A percentile compares a stretch with the other conserved stretches of the same genome.
phyloP scores from a whole-genome alignment of 1,140 invertebrate species.

The Drosophila saltans region DNA sequence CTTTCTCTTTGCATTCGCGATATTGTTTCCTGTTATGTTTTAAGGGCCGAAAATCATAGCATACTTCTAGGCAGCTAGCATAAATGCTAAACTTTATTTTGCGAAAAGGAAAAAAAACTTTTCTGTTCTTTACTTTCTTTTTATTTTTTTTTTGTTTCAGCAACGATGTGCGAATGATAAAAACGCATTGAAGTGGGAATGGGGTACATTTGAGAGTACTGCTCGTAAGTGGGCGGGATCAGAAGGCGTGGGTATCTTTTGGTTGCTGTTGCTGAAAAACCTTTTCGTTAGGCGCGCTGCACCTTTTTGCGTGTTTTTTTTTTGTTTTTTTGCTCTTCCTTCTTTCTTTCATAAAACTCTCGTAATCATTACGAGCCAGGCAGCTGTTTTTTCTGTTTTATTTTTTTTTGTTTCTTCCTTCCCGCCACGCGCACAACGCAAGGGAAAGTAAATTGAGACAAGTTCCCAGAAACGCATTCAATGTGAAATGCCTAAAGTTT shows the following conservation, averaged over 20 bases:
- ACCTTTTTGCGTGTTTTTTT: neutral
- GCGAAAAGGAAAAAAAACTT: neutral
- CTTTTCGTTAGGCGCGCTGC: slow-evolving; percentile 30
- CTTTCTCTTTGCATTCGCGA: neutral
- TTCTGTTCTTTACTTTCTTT: neutral
- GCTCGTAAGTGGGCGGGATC: neutral
- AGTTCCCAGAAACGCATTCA: slow-evolving; percentile 4
- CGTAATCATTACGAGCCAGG: slow-evolving; percentile 77
- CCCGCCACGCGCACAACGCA: slow-evolving; percentile 57
- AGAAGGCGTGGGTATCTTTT: slow-evolving; percentile 20
- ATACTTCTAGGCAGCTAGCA: slow-evolving; percentile 64
- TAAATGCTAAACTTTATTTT: slow-evolving; percentile 59
- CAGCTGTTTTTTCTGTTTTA: slow-evolving; percentile 58
- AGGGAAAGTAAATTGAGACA: slow-evolving; percentile 22
- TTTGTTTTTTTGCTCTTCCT: slow-evolving; percentile 15
- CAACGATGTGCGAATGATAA: slow-evolving; percentile 79
- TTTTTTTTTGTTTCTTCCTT: neutral
- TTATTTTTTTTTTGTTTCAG: neutral
- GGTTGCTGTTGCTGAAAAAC: slow-evolving; percentile 34
- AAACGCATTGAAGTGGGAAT: slow-evolving; percentile 34
- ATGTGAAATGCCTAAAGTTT: slow-evolving; percentile 12
- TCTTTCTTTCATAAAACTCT: slow-evolving; percentile 54
- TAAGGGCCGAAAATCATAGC: slow-evolving; percentile 44
- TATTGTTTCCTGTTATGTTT: neutral
- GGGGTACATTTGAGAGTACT: neutral